Conservation (phyloP, 2,113 vertebrate species). For the Sturnus vulgaris region DNA sequence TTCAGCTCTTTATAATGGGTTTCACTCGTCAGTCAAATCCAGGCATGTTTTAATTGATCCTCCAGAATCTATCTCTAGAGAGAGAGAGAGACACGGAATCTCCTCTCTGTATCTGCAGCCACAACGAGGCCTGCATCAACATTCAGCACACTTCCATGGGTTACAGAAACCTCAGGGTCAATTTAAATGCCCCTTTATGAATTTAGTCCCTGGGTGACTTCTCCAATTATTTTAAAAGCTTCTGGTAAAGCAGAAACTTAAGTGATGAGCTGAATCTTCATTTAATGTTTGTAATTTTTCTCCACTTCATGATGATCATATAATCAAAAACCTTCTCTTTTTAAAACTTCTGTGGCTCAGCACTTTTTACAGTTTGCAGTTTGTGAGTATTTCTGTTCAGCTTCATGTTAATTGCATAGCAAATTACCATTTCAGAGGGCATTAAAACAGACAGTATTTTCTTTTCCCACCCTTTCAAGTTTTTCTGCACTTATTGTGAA, state of each 20-base stretch:
- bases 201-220: neutral
- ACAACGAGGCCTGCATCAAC: neutral
- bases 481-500: neutral
- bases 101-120: neutral
- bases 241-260: neutral
- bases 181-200: neutral
- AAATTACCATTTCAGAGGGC: slow-evolving; percentile 24
- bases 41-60: neutral
- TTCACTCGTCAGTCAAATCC: rapidly evolving
- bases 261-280: neutral
- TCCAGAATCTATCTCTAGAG: neutral
- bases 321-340: neutral
- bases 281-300: neutral
- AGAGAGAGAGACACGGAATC: rapidly evolving
- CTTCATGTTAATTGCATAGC: neutral
- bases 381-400: neutral
- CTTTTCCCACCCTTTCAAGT: neutral
- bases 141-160: neutral
- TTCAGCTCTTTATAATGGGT: neutral
- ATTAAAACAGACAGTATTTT: neutral
- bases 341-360: neutral
- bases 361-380: neutral
- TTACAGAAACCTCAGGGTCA: neutral
- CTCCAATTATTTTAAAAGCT: neutral
- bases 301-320: neutral